A percentile compares a stretch with the other conserved stretches of the same genome.
phyloP scores from a whole-genome alignment of 2,113 vertebrate genomes.

The Naja naja region DNA sequence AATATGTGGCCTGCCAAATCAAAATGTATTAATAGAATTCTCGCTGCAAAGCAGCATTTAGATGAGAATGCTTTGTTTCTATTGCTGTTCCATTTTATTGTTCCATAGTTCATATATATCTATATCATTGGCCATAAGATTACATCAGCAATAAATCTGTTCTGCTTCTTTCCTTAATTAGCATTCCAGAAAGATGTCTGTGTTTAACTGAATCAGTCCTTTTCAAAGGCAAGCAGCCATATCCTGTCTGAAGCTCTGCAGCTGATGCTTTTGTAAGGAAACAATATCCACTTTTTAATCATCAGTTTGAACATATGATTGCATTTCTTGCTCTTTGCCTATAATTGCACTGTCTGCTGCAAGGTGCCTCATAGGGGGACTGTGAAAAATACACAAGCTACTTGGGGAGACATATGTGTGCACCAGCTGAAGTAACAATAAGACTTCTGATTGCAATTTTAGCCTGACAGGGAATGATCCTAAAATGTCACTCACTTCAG shows the following conservation, averaged over 20 bases:
- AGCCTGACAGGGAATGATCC: background rate
- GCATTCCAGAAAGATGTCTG: conserved; percentile 46
- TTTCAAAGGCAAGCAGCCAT: conserved; percentile 42
- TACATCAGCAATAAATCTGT: conserved; percentile 52
- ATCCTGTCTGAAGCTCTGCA: conserved; percentile 46
- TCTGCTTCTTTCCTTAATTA: conserved; percentile 56
- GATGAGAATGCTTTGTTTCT: conserved; percentile 41
- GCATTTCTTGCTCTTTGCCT: conserved; percentile 27
- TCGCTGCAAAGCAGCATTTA: background rate
- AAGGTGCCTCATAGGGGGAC: background rate
- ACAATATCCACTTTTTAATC: conserved; percentile 52
- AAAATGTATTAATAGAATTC: background rate
- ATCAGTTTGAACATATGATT: conserved; percentile 43
- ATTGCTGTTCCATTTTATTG: conserved; percentile 49
- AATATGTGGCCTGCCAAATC: background rate
- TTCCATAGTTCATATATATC: conserved; percentile 51
- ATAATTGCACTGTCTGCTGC: conserved; percentile 39
- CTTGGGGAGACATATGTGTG: background rate
- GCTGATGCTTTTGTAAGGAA: conserved; percentile 56
- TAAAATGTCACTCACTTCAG: background rate
- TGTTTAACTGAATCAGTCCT: conserved; percentile 61
- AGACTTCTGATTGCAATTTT: conserved; percentile 5
- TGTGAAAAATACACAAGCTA: background rate
- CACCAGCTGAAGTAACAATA: background rate
- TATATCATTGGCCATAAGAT: conserved; percentile 23